phyloP scores from a whole-genome alignment of 2,113 vertebrate genomes.

The Lota lota region DNA sequence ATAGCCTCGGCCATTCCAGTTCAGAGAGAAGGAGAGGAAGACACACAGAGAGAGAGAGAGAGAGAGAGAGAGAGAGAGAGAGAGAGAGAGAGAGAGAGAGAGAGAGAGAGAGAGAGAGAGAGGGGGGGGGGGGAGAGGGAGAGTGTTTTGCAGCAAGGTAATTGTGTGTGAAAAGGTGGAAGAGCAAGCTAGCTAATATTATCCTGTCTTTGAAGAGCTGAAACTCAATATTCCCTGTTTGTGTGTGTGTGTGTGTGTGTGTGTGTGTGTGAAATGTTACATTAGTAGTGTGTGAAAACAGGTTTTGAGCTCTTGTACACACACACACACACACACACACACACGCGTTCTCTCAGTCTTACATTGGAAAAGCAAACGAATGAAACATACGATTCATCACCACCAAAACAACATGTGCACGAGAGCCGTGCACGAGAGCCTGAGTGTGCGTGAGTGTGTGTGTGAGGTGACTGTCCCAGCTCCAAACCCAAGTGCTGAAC shows the following conservation, averaged over 20 bases:
- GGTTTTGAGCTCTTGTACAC: background rate
- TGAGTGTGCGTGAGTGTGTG: conserved; percentile 3
- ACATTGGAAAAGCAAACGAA: too few species aligned
- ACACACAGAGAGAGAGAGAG: conserved; percentile 5
- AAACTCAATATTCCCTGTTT: conserved; percentile 50
- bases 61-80: conserved; percentile 4
- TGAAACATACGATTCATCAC: too few species aligned
- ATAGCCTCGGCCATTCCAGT: conserved; percentile 36
- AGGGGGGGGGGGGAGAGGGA: too few species aligned
- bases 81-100: conserved; percentile 10
- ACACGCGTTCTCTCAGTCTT: background rate
- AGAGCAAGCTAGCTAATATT: conserved; percentile 43
- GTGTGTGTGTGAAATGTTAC: conserved; percentile 5
- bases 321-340: background rate
- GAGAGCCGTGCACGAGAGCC: too few species aligned
- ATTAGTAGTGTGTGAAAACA: background rate
- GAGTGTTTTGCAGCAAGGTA: conserved; percentile 21
- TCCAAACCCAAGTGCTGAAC: too few species aligned
- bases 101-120: conserved; percentile 6
- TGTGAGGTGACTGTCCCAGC: background rate
- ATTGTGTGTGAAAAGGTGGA: conserved; percentile 58
- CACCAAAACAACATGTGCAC: too few species aligned
- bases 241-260: conserved; percentile 14
- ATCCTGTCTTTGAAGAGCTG: conserved; percentile 42
- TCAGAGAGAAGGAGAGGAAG: conserved; percentile 8